Percentiles rank a stretch among this genome's conserved stretches.
Conservation (phyloP, 2,888 invertebrate genomes). For the Ernsta delagoae region DNA sequence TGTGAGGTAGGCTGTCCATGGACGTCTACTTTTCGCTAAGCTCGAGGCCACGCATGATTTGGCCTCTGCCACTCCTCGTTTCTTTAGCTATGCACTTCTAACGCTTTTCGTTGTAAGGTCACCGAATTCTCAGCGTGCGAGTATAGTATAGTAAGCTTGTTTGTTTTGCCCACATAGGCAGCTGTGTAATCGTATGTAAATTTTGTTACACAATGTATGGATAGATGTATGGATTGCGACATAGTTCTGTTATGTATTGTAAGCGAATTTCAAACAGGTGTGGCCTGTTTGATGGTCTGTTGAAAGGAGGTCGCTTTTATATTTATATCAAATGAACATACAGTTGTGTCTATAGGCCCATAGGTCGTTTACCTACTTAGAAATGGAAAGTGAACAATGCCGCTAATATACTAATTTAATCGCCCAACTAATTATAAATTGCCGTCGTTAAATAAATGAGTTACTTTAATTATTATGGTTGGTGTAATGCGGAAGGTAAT, state of each 20-base stretch:
- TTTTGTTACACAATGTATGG: conserved; percentile 30
- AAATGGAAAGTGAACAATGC: conserved; percentile 5
- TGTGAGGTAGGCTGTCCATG: conserved; percentile 52
- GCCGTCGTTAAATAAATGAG: background rate
- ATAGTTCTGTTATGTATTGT: conserved; percentile 22
- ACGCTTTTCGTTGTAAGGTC: conserved; percentile 29
- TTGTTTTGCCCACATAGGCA: conserved; percentile 34
- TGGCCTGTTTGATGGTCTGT: conserved; percentile 13
- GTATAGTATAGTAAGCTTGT: background rate
- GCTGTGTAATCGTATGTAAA: conserved; percentile 31
- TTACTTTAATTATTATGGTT: background rate
- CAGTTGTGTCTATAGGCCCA: conserved; percentile 2
- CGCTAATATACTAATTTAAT: conserved; percentile 18
- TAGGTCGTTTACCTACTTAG: conserved; percentile 1
- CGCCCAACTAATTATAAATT: background rate
- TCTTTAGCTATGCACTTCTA: conserved; percentile 31
- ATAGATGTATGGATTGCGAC: conserved; percentile 25
- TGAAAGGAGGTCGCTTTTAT: conserved; percentile 24
- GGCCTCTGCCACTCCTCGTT: conserved; percentile 25
- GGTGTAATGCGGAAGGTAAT: background rate
- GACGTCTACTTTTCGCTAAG: conserved; percentile 43
- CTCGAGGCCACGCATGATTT: conserved; percentile 61
- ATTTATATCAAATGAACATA: background rate
- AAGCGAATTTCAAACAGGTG: conserved; percentile 31
- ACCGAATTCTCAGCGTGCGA: conserved; percentile 18